Conservation (phyloP, 1,140 invertebrate genomes). For the Aphis craccivora region DNA sequence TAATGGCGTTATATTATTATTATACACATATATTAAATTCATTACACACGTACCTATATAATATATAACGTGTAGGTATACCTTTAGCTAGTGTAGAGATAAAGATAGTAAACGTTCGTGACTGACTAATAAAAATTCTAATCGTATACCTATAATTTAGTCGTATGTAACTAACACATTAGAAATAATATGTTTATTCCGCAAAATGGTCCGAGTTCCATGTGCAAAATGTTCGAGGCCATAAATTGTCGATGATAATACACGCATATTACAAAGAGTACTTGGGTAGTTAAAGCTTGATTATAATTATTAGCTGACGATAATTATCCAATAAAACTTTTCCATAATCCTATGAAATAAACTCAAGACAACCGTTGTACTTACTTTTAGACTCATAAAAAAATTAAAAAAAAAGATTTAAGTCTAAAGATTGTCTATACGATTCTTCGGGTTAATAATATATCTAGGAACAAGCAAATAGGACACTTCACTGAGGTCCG, state of each 20-base stretch:
- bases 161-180: not conserved
- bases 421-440: not conserved
- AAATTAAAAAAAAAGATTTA: too few relatives aligned
- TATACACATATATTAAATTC: not conserved
- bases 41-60: not conserved
- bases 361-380: not conserved
- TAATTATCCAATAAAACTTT: not conserved
- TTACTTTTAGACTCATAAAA: not conserved
- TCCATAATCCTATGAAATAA: not conserved
- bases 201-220: too few relatives aligned
- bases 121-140: not conserved
- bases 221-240: not conserved
- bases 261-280: too few relatives aligned
- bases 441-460: not conserved
- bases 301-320: not conserved
- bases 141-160: conserved; percentile 6
- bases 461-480: not conserved
- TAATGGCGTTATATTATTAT: not conserved
- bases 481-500: not conserved
- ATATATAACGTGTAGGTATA: not conserved
- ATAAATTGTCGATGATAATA: not conserved
- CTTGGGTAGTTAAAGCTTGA: not conserved
- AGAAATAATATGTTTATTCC: not conserved
- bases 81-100: not conserved
- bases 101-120: not conserved